Conservation (phyloP, 2,113 vertebrate species). For the Hemichromis elongatus region DNA sequence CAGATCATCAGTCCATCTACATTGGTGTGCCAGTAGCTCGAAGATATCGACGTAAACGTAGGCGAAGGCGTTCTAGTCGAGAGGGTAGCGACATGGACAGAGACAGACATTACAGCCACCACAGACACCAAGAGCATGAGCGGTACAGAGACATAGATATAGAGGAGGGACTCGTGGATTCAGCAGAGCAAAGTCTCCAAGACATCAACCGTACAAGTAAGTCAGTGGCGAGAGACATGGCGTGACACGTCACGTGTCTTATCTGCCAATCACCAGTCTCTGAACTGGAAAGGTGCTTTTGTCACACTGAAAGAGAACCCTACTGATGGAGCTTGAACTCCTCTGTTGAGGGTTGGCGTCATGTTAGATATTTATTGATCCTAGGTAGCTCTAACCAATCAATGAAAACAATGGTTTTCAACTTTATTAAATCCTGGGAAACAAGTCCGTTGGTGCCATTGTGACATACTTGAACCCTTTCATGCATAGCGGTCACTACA, state of each 20-base stretch:
- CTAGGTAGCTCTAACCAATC: background rate
- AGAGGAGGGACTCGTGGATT: constrained; percentile 64
- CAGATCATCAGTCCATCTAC: constrained; percentile 87
- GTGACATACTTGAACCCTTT: background rate
- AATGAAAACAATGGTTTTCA: fast-evolving
- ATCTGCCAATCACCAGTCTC: background rate
- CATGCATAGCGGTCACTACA: too few species aligned
- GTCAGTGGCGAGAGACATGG: constrained; percentile 28
- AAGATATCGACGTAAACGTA: constrained; percentile 81
- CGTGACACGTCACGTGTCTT: background rate
- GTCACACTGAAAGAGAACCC: background rate
- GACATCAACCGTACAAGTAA: constrained; percentile 84
- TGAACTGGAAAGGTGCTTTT: background rate
- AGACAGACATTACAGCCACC: constrained; percentile 59
- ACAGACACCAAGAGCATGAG: constrained; percentile 61
- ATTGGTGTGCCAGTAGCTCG: constrained; percentile 85
- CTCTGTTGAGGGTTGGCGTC: background rate
- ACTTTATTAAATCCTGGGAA: background rate
- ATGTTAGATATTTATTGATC: background rate
- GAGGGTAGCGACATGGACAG: constrained; percentile 66
- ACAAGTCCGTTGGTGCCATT: background rate
- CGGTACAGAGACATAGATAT: constrained; percentile 64
- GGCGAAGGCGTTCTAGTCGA: constrained; percentile 76
- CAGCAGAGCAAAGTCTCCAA: constrained; percentile 56
- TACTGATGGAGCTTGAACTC: background rate